Evolutionary conservation across 2,888 invertebrate genomes (phyloP).

Genomic region (Rhogogaster chlorosoma): DNA sequence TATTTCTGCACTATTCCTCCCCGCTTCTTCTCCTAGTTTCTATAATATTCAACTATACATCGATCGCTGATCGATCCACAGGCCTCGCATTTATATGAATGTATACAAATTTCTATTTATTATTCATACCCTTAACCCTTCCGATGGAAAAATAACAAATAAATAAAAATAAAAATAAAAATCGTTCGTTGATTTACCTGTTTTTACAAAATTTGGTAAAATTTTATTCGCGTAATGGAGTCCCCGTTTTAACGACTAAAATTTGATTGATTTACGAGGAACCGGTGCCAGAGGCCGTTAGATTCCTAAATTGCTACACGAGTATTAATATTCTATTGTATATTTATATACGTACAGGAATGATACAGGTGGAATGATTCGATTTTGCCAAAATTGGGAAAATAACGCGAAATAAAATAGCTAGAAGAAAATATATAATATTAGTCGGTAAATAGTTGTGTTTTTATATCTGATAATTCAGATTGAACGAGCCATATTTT

Average conservation of each 20-base stretch:
- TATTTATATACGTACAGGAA: not conserved
- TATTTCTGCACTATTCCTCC: not conserved
- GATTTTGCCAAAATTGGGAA: not conserved
- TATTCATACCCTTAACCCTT: too few species aligned
- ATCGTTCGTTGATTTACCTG: not conserved
- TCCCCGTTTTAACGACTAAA: conserved; percentile 16
- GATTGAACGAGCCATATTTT: too few species aligned
- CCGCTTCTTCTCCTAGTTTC: not conserved
- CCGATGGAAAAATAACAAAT: not conserved
- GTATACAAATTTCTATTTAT: too few species aligned
- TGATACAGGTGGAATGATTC: not conserved
- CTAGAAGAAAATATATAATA: not conserved
- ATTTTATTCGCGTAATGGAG: not conserved
- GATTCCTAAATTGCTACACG: not conserved
- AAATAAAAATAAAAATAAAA: not conserved
- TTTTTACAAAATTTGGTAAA: not conserved
- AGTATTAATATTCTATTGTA: conserved; percentile 6
- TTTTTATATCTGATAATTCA: too few species aligned
- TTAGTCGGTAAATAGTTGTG: not conserved
- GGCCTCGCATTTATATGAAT: too few species aligned
- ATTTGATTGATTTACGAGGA: conserved; percentile 13
- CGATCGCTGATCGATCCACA: too few species aligned
- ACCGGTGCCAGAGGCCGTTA: not conserved
- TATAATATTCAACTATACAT: too few species aligned
- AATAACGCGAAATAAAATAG: too few species aligned